These are phyloP conservation scores for Sycophila sp. DNA, from an alignment of 1,140 invertebrate species.

Conservation along the genomic window DNA sequence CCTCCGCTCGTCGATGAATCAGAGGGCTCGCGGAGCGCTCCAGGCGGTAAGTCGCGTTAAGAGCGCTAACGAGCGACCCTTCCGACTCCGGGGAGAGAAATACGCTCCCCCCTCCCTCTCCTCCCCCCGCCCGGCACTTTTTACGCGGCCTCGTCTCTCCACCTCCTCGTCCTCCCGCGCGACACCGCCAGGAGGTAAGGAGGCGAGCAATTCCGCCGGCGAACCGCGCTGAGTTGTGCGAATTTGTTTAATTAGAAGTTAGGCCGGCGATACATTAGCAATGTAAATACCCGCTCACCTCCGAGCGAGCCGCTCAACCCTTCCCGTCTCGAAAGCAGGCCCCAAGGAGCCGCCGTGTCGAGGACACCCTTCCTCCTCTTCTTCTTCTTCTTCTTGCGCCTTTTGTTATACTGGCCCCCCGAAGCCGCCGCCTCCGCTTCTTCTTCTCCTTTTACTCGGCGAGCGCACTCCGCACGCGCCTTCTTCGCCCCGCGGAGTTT, in stretches of 20 bases:
- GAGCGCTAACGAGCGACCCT: conserved; percentile 64
- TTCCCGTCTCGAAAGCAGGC: too few relatives aligned
- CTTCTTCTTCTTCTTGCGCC: conserved; percentile 15
- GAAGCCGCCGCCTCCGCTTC: too few relatives aligned
- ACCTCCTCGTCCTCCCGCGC: not conserved
- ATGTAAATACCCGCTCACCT: conserved; percentile 59
- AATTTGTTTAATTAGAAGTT: conserved; percentile 68
- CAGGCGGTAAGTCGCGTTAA: conserved; percentile 65
- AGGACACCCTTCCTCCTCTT: not conserved
- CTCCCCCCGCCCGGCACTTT: conserved; percentile 1
- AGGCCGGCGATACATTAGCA: conserved; percentile 65
- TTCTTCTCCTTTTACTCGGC: too few relatives aligned
- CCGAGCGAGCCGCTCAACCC: conserved; percentile 22
- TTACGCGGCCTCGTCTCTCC: not conserved
- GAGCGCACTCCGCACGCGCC: too few relatives aligned
- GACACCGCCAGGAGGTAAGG: not conserved
- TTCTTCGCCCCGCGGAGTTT: too few relatives aligned
- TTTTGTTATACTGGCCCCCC: conserved; percentile 12
- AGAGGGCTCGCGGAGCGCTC: conserved; percentile 55
- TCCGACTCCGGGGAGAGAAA: conserved; percentile 24
- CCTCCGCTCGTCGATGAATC: conserved; percentile 57
- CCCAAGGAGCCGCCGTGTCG: too few relatives aligned
- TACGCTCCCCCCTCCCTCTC: conserved; percentile 8
- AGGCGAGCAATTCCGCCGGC: conserved; percentile 51
- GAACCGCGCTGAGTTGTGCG: conserved; percentile 59